Base-by-base conservation (phyloP, 2,888 invertebrate species). In the Cephus spinipes region DNA sequence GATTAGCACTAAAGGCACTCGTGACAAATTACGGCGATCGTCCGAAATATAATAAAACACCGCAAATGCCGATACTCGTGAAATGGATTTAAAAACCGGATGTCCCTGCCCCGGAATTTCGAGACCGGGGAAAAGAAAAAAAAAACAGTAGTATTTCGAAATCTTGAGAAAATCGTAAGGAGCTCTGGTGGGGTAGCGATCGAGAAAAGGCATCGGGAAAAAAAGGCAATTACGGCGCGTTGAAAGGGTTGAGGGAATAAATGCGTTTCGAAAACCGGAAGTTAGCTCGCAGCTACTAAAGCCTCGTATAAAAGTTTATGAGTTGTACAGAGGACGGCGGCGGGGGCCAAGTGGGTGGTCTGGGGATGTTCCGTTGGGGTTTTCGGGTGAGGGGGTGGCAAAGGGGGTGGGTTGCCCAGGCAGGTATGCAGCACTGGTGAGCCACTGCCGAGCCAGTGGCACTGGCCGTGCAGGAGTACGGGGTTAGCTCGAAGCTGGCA, bases 261-360 rank as follows among this genome's bases (percentile, higher is more conserved):
- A 85, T 83, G 83, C 84, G 85, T 84, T 85, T 82, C 83, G 86
- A 79, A 83, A 80, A 86, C 87, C 88, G 89, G 88, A 89, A 90
- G 90, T 89, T 89, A 85, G 86, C 87, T 88, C 80, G 86, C 85
- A 88, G 88, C 86, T 88, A 87, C 88, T 87, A 87, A 89, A 89
- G 87, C 88, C 85, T 82, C 83, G 85, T 85, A 88, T 86, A 89
- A 89, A 89, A 90, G 90, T 89, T 89, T 89, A 90, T 87, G 89
- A 90, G 89, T 83, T 82, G 73, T 74, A 77, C 75, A 69, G 75
- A 31, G n/a, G 35, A 35, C 55, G 79, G 12, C n/a, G 15, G 35
- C 12, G 68, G 74, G 82, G 83, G 84, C 80, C 84, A 82, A 85
- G 84, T 82, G 87, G 81, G 76, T 82, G 82, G 79, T 79, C 79